A percentile compares a stretch with the other conserved stretches of the same genome.
phyloP scores from a whole-genome alignment of 2,113 vertebrate species.

The Polypterus senegalus region DNA sequence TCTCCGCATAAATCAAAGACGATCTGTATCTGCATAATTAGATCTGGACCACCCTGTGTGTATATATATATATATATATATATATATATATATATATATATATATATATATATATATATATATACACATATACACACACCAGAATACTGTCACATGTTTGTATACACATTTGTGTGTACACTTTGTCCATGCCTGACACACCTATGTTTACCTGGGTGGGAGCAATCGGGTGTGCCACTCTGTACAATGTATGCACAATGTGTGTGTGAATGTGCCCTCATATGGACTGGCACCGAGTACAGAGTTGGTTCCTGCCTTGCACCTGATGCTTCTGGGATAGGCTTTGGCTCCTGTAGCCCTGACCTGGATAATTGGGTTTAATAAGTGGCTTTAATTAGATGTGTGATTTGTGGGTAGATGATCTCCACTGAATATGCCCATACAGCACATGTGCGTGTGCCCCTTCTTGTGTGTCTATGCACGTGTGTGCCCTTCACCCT shows the following conservation, averaged over 20 bases:
- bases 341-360: neutral
- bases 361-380: neutral
- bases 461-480: too few species aligned
- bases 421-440: neutral
- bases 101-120: slow-evolving; percentile 1
- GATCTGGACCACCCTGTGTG: too few species aligned
- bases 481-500: too few species aligned
- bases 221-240: neutral
- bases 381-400: neutral
- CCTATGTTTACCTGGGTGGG: neutral
- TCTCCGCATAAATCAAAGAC: too few species aligned
- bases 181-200: neutral
- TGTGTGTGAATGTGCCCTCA: neutral
- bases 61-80: slow-evolving; percentile 1
- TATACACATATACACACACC: neutral
- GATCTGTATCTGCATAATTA: too few species aligned
- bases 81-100: too few species aligned
- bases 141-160: neutral
- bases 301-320: neutral
- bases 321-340: too few species aligned
- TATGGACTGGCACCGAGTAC: neutral
- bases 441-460: neutral
- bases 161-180: slow-evolving; percentile 12
- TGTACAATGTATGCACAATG: neutral
- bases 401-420: neutral